These are phyloP conservation scores for Drosophila gaucha DNA, from an alignment of 2,888 invertebrate genomes.

Conservation along the genomic window DNA sequence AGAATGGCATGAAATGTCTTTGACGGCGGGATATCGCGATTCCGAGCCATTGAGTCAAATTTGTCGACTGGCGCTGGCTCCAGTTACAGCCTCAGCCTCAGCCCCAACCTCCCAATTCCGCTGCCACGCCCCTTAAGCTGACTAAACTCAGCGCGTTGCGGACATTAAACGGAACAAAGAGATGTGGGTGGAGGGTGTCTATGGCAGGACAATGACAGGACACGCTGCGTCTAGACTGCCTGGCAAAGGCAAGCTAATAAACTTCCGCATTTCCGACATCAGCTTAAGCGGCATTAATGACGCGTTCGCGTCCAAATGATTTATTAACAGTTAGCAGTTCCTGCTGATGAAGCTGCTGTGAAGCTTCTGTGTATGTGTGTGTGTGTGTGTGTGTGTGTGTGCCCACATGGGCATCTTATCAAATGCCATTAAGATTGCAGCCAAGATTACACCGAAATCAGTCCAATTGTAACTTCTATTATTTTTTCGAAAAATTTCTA, in stretches of 20 bases:
- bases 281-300: slow-evolving; percentile 68
- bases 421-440: slow-evolving; percentile 49
- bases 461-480: background rate
- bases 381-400: background rate
- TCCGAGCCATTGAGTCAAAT: slow-evolving; percentile 67
- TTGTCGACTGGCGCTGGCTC: slow-evolving; percentile 53
- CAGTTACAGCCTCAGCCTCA: background rate
- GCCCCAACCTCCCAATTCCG: background rate
- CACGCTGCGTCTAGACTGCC: slow-evolving; percentile 47
- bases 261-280: slow-evolving; percentile 66
- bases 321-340: slow-evolving; percentile 54
- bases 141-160: slow-evolving; percentile 35
- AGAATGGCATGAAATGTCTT: slow-evolving; percentile 28
- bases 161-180: slow-evolving; percentile 34
- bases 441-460: slow-evolving; percentile 3
- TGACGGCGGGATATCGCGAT: slow-evolving; percentile 54
- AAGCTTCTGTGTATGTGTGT: background rate
- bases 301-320: slow-evolving; percentile 59
- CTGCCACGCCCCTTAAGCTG: slow-evolving; percentile 8
- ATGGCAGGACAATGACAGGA: slow-evolving; percentile 10
- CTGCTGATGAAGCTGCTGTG: slow-evolving; percentile 15
- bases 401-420: slow-evolving; percentile 21
- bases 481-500: too few species aligned
- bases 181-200: background rate
- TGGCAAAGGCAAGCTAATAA: slow-evolving; percentile 60